phyloP scores from a whole-genome alignment of 2,113 vertebrate species.

The Brienomyrus brachyistius region DNA sequence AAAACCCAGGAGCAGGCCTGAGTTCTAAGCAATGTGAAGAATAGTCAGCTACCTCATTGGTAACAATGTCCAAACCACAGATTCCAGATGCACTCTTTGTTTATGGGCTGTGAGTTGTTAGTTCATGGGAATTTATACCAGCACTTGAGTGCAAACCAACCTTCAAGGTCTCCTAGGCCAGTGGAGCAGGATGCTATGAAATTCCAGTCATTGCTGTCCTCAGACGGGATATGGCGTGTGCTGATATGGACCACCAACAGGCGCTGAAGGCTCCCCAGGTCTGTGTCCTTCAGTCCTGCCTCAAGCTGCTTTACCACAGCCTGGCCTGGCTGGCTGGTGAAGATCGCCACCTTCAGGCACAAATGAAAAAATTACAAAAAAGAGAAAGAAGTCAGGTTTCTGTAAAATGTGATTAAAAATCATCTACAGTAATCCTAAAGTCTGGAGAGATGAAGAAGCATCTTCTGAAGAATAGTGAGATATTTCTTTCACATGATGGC shows the following conservation, averaged over 20 bases:
- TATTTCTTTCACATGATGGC: not conserved
- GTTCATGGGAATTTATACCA: not conserved
- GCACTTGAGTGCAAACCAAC: slow-evolving; percentile 29
- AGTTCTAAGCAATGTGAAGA: not conserved
- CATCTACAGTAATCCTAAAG: not conserved
- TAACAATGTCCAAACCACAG: not conserved
- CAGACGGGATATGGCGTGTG: slow-evolving; percentile 39
- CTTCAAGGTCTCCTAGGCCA: slow-evolving; percentile 36
- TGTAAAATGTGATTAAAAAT: not conserved
- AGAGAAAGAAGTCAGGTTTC: not conserved
- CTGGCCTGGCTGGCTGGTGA: slow-evolving; percentile 69
- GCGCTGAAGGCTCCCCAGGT: slow-evolving; percentile 64
- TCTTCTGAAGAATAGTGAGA: not conserved
- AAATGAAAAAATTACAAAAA: not conserved
- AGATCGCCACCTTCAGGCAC: slow-evolving; percentile 70
- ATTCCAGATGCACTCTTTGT: not conserved
- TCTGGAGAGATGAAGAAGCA: not conserved
- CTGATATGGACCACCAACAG: slow-evolving; percentile 72
- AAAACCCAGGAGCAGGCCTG: not conserved
- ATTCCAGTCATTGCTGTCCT: slow-evolving; percentile 36
- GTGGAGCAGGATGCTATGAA: slow-evolving; percentile 36
- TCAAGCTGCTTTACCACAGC: slow-evolving; percentile 67
- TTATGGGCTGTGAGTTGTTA: not conserved
- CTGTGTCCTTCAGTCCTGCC: slow-evolving; percentile 61
- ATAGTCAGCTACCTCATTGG: not conserved